Evolutionary conservation across 2,888 invertebrate species (phyloP).

Genomic region (Drosophila merina): DNA sequence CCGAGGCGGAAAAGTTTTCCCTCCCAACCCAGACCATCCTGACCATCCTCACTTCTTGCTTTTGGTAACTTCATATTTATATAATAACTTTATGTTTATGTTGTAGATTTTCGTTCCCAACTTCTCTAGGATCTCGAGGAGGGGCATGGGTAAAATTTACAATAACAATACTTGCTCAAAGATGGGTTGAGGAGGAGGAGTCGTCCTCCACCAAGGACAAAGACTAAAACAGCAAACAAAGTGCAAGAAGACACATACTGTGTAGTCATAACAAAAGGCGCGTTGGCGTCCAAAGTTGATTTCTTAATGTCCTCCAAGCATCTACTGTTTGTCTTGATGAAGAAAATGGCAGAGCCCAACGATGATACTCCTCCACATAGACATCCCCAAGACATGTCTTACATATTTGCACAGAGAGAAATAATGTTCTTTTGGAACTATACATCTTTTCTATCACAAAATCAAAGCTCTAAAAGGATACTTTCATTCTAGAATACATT

Average conservation of each 20-base stretch:
- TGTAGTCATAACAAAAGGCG: slow-evolving; percentile 70
- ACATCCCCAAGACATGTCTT: slow-evolving; percentile 15
- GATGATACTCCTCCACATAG: slow-evolving; percentile 24
- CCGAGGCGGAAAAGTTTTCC: slow-evolving; percentile 42
- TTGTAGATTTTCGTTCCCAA: slow-evolving; percentile 65
- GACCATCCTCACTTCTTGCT: slow-evolving; percentile 9
- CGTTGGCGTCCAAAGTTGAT: slow-evolving; percentile 76
- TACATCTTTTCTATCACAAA: too few species aligned
- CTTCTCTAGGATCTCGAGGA: background rate
- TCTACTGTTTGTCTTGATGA: slow-evolving; percentile 69
- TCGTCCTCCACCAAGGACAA: slow-evolving; percentile 42
- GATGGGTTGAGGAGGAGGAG: slow-evolving; percentile 40
- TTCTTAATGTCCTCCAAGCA: slow-evolving; percentile 75
- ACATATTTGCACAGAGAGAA: slow-evolving; percentile 27
- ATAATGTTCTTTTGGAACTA: too few species aligned
- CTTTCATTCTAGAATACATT: too few species aligned
- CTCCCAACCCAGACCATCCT: slow-evolving; percentile 7
- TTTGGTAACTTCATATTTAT: slow-evolving; percentile 72
- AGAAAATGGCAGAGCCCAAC: slow-evolving; percentile 65
- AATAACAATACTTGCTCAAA: slow-evolving; percentile 44
- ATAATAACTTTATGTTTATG: slow-evolving; percentile 78
- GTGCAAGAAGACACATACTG: slow-evolving; percentile 49
- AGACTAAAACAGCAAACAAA: slow-evolving; percentile 38
- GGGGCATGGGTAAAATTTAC: slow-evolving; percentile 33
- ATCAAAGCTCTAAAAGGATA: too few species aligned